Conservation (phyloP, 2,113 vertebrate species). For the Catagonus wagneri region DNA sequence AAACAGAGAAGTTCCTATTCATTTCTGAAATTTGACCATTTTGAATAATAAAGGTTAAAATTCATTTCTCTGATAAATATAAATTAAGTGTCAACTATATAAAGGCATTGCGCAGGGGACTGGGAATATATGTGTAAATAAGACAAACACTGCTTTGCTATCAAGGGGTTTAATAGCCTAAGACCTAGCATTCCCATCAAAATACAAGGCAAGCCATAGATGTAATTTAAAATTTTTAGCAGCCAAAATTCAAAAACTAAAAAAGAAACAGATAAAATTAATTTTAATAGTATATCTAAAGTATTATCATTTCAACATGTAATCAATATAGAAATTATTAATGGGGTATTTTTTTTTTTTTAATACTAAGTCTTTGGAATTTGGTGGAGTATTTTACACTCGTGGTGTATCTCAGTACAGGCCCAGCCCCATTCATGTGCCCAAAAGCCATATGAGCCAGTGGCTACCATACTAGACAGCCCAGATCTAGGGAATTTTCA, state of each 20-base stretch:
- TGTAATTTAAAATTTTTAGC: background rate
- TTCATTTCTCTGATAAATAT: constrained; percentile 37
- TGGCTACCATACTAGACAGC: background rate
- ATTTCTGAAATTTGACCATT: constrained; percentile 36
- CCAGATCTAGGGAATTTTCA: background rate
- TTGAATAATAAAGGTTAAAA: background rate
- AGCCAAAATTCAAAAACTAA: constrained; percentile 36
- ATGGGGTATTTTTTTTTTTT: background rate
- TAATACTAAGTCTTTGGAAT: background rate
- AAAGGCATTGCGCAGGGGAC: background rate
- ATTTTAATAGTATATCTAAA: constrained; percentile 53
- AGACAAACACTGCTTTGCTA: background rate
- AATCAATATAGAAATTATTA: background rate
- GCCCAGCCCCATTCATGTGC: background rate
- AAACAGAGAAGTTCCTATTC: background rate
- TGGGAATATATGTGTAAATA: background rate
- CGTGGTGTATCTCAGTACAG: background rate
- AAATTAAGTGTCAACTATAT: constrained; percentile 8
- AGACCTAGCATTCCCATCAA: background rate
- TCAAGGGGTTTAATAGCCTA: background rate
- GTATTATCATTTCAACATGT: constrained; percentile 11
- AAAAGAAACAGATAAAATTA: constrained; percentile 26
- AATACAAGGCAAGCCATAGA: background rate
- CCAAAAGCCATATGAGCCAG: background rate
- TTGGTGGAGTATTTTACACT: background rate